These are phyloP conservation scores for Acyrthosiphon pisum DNA, from an alignment of 1,140 invertebrate genomes.

Conservation along the genomic window DNA sequence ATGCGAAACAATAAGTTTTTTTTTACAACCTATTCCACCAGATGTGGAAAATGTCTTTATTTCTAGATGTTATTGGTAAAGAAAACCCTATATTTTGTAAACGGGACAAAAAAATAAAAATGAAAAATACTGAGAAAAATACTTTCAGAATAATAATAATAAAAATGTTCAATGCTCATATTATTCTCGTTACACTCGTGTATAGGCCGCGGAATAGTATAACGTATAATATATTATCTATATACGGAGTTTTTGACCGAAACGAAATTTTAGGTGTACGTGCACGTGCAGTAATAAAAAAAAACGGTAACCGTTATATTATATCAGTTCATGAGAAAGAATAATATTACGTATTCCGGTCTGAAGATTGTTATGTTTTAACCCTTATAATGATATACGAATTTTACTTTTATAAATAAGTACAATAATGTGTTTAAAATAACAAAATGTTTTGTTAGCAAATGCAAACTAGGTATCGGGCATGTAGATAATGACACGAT, in stretches of 20 bases:
- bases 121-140: not conserved
- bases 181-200: not conserved
- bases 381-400: not conserved
- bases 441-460: not conserved
- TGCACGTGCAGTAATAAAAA: not conserved
- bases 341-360: not conserved
- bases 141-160: not conserved
- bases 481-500: too few relatives aligned
- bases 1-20: not conserved
- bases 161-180: not conserved
- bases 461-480: too few relatives aligned
- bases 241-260: not conserved
- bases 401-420: not conserved
- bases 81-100: not conserved
- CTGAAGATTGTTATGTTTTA: not conserved
- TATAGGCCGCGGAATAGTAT: not conserved
- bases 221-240: not conserved
- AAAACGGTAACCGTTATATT: not conserved
- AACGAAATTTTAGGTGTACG: not conserved
- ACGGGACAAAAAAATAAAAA: not conserved
- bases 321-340: not conserved
- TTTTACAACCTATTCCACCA: not conserved
- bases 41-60: conserved; percentile 38
- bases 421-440: not conserved
- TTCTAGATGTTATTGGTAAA: not conserved